Evolutionary conservation across 2,113 vertebrate species (phyloP).

Genomic region (Nothocercus julius): DNA sequence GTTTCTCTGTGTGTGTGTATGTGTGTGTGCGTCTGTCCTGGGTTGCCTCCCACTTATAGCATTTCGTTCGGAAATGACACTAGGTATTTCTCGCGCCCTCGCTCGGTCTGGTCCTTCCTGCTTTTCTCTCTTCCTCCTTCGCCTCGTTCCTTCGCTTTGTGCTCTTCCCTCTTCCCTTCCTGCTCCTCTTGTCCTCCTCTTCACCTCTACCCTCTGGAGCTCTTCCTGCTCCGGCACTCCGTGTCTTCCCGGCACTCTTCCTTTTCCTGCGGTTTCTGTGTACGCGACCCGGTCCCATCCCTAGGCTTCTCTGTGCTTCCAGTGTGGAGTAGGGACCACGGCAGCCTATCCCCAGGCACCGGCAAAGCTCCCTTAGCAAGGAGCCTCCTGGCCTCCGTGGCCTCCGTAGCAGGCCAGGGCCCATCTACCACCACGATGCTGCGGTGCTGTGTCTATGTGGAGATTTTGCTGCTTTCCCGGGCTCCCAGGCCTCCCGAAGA

Average conservation of each 20-base stretch:
- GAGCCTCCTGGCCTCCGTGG: not conserved
- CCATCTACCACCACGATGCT: not conserved
- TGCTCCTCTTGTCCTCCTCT: constrained; percentile 27
- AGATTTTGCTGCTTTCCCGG: not conserved
- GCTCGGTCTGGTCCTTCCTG: constrained; percentile 55
- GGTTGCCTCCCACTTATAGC: constrained; percentile 85
- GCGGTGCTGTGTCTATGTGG: not conserved
- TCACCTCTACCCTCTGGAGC: not conserved
- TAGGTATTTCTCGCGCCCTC: constrained; percentile 83
- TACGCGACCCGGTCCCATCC: not conserved
- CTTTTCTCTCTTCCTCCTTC: constrained; percentile 49
- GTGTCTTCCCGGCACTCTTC: constrained; percentile 35
- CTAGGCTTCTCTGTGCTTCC: not conserved
- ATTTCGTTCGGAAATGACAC: constrained; percentile 87
- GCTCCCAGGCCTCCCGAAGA: too few relatives aligned
- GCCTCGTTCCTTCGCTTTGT: constrained; percentile 31
- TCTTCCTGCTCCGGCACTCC: not conserved
- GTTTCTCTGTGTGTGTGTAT: constrained; percentile 77
- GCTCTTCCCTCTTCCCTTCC: constrained; percentile 4
- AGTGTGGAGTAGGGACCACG: not conserved
- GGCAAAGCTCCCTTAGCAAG: not conserved
- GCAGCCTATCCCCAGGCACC: not conserved
- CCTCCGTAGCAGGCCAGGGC: not conserved
- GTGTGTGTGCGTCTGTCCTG: constrained; percentile 78
- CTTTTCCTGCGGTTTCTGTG: not conserved